Evolutionary conservation across 2,888 invertebrate species (phyloP).

Genomic region (Cryptocephalus primarius): DNA sequence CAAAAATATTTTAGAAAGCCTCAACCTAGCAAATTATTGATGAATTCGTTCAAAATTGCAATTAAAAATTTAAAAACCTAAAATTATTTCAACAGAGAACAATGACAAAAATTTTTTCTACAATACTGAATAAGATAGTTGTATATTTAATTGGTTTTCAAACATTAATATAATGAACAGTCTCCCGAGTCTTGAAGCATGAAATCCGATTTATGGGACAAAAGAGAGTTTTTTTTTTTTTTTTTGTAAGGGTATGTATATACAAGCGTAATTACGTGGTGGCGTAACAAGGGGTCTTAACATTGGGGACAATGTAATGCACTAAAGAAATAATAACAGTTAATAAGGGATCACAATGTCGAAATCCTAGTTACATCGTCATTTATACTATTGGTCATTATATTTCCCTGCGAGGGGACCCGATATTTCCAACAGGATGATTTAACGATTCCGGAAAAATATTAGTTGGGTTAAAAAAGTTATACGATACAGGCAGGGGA

Average conservation of each 20-base stretch:
- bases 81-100: no score
- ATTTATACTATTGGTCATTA: constrained; percentile 28
- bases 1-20: no score
- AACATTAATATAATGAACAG: neutral
- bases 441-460: constrained; percentile 21
- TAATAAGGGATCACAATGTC: constrained; percentile 28
- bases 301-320: constrained; percentile 2
- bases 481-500: constrained; percentile 24
- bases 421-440: constrained; percentile 21
- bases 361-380: constrained; percentile 27
- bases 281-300: no score
- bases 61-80: no score
- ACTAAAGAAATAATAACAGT: constrained; percentile 25
- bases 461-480: constrained; percentile 21
- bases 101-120: no score
- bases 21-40: no score
- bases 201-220: neutral
- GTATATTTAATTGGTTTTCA: no score
- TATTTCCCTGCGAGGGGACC: constrained; percentile 22
- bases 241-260: no score
- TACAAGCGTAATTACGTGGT: no score
- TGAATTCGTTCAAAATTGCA: no score
- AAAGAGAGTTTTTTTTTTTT: neutral
- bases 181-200: neutral
- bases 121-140: no score